Conservation (phyloP, 2,797 vertebrate genomes). For the Prunella strophiata region DNA sequence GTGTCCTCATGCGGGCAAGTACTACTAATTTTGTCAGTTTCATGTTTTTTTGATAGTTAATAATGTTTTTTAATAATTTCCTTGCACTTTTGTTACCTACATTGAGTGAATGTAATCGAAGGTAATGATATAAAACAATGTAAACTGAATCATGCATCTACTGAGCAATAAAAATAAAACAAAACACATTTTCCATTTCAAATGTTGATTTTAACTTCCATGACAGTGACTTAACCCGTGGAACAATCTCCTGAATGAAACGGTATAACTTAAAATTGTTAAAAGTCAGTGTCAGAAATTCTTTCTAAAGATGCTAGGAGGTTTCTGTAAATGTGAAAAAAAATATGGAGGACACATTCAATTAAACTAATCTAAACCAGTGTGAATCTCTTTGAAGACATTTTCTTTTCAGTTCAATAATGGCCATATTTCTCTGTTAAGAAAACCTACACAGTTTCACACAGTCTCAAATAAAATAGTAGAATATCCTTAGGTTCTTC, state of each 20-base stretch:
- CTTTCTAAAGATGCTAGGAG: neutral
- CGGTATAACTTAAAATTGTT: neutral
- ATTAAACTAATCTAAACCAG: neutral
- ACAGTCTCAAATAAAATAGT: neutral
- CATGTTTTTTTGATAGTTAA: neutral
- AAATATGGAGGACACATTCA: neutral
- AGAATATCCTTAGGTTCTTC: neutral
- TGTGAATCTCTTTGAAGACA: neutral
- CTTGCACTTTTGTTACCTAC: neutral
- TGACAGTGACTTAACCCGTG: neutral
- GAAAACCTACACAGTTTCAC: neutral
- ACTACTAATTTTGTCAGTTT: neutral
- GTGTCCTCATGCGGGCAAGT: neutral
- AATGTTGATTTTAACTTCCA: neutral
- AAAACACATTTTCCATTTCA: neutral
- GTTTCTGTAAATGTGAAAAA: neutral
- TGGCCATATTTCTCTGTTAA: neutral
- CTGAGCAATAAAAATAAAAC: neutral
- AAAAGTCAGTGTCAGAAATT: neutral
- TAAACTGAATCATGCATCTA: neutral
- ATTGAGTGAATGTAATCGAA: neutral
- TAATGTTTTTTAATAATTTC: neutral
- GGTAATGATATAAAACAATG: neutral
- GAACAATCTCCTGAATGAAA: neutral
- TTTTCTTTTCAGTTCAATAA: neutral